Evolutionary conservation across 23 tunicate genomes (phyloP).

Genomic region (Halocynthia aurantium): DNA sequence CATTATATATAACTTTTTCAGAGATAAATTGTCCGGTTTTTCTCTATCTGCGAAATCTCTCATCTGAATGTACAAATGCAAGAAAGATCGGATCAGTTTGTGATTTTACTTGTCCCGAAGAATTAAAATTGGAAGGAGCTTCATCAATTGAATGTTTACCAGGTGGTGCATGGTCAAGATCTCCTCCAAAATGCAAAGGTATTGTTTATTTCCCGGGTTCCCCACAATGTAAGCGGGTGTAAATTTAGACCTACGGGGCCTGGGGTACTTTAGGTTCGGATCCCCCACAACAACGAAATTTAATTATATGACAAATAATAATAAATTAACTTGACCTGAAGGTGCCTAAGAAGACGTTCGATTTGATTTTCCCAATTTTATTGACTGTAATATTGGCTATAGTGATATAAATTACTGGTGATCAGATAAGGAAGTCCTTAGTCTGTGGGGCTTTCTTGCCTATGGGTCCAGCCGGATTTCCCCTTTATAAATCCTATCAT

Average conservation of each 20-base stretch:
- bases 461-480: neutral
- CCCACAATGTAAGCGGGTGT: neutral
- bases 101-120: slow-evolving; percentile 48
- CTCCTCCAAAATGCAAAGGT: slow-evolving; percentile 49
- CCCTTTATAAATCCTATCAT: neutral
- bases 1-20: neutral
- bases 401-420: neutral
- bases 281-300: no score
- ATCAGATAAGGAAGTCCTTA: neutral
- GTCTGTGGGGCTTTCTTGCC: neutral
- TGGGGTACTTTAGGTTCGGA: neutral
- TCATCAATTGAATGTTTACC: slow-evolving; percentile 22
- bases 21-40: slow-evolving; percentile 40
- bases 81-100: slow-evolving; percentile 45
- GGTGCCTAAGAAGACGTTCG: no score
- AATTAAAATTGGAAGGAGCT: slow-evolving; percentile 27
- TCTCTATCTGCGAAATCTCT: neutral
- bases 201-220: neutral
- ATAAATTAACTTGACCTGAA: no score
- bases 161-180: slow-evolving; percentile 43
- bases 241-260: neutral
- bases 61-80: slow-evolving; percentile 30
- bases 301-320: no score
- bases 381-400: neutral
- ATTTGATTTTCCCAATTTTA: neutral